These are phyloP conservation scores for Drosophila stalkeri DNA, from an alignment of 2,888 invertebrate genomes.

Conservation along the genomic window DNA sequence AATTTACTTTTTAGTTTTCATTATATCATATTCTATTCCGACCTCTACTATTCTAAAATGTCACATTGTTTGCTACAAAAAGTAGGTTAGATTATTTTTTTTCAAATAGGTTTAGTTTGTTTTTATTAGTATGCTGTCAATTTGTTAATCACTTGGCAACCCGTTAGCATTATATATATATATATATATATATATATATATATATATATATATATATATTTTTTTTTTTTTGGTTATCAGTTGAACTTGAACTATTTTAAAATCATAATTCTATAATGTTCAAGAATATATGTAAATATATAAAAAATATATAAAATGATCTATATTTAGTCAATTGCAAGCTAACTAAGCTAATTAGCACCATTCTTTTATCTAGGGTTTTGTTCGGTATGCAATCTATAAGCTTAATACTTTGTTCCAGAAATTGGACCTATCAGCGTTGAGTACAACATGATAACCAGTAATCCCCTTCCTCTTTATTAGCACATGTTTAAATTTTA, in stretches of 20 bases:
- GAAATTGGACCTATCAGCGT: constrained; percentile 47
- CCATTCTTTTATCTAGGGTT: neutral
- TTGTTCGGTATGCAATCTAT: constrained; percentile 23
- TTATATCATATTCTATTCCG: neutral
- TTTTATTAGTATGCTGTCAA: constrained; percentile 3
- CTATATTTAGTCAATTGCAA: constrained; percentile 61
- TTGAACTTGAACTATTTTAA: constrained; percentile 61
- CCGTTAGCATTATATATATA: constrained; percentile 34
- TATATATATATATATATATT: too few species aligned
- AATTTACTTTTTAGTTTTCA: too few species aligned
- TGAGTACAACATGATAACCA: constrained; percentile 36
- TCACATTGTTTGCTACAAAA: neutral
- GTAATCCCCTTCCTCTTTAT: constrained; percentile 35
- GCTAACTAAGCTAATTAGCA: constrained; percentile 1
- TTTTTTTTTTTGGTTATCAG: constrained; percentile 55
- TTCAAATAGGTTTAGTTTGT: neutral
- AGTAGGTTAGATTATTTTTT: neutral
- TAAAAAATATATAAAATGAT: constrained; percentile 14
- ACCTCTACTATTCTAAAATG: neutral
- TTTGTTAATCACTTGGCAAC: constrained; percentile 47
- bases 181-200: too few species aligned
- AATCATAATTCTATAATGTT: constrained; percentile 18
- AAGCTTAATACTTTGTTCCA: constrained; percentile 26
- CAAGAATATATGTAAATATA: neutral
- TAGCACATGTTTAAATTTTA: constrained; percentile 49